phyloP scores from a whole-genome alignment of 2,888 invertebrate species.

The Eustalomyia histrio region DNA sequence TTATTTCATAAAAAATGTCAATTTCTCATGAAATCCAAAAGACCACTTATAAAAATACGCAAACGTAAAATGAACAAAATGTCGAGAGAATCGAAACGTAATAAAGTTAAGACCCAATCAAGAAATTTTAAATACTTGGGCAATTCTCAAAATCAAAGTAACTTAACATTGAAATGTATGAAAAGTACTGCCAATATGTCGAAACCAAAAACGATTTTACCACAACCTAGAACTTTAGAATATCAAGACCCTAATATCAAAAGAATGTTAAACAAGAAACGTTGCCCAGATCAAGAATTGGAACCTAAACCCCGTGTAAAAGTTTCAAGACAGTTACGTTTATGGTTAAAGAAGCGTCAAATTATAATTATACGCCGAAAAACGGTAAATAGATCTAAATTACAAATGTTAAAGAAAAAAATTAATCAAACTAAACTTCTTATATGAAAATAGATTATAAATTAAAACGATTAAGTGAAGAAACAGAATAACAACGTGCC shows the following conservation, averaged over 20 bases:
- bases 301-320: constrained; percentile 55
- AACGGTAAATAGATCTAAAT: constrained; percentile 57
- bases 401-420: constrained; percentile 5
- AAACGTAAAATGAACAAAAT: constrained; percentile 29
- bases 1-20: constrained; percentile 69
- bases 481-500: too few relatives aligned
- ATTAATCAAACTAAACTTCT: not conserved
- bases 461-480: not conserved
- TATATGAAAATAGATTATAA: not conserved
- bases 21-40: constrained; percentile 46
- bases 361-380: constrained; percentile 71
- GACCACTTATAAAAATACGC: constrained; percentile 24
- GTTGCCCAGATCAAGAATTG: not conserved
- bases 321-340: constrained; percentile 70
- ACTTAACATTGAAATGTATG: constrained; percentile 22
- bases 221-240: not conserved
- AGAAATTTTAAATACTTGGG: not conserved
- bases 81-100: not conserved
- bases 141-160: not conserved
- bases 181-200: not conserved
- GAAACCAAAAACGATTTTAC: not conserved
- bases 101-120: not conserved
- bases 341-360: constrained; percentile 72
- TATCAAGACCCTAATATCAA: not conserved
- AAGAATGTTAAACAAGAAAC: not conserved